Evolutionary conservation across 2,113 vertebrate genomes (phyloP), one percentile per base, ranked within the genome.

Genomic region (Mesitornis unicolor): DNA sequence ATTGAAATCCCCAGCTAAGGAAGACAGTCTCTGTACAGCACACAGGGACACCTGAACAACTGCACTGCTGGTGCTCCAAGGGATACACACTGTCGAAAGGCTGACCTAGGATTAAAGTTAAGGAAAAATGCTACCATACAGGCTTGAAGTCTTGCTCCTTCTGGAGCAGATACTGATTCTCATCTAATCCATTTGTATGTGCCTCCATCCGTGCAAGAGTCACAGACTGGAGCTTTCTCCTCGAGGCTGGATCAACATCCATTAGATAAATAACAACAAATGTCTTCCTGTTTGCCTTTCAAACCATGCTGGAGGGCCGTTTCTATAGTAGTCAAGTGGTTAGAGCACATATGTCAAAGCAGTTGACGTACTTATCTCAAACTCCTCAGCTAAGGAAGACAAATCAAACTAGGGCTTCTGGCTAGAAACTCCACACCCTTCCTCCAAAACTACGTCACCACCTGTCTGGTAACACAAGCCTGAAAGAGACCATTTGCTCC

Each of bases 301-400:
- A 76, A 38, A 29, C 1, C 38, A 22, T 3, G 6, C 54, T 40
- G 13, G 13, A 69, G 16, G 13, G 33, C 4, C 3, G 0, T 17
- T 64, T 42, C 25, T 13, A 7, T 7, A 25, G 29, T 0, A 54
- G 5, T 2, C 25, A 17, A 7, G 22, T 1, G 21, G 7, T 9
- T 16, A 48, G 10, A 43, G 10, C 1, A 3, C 10, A 4, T 3
- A 6, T 1, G 2, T 25, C 35, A 59, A 57, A 63, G 38, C 19
- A 48, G 4, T 1, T 50, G 42, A 18, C 9, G 0, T 0, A 22
- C 22, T n/a, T n/a, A 35, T 13, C 20, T 60, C 35, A 15, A 48
- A 50, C 8, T 42, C 33, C 61, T 64, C 40, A 40, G 8, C 42
- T 50, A 25, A 17, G 6, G 13, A 64, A 24, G 18, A 48, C 1